Conservation (phyloP, 2,888 invertebrate genomes). For the Selenia dentaria region DNA sequence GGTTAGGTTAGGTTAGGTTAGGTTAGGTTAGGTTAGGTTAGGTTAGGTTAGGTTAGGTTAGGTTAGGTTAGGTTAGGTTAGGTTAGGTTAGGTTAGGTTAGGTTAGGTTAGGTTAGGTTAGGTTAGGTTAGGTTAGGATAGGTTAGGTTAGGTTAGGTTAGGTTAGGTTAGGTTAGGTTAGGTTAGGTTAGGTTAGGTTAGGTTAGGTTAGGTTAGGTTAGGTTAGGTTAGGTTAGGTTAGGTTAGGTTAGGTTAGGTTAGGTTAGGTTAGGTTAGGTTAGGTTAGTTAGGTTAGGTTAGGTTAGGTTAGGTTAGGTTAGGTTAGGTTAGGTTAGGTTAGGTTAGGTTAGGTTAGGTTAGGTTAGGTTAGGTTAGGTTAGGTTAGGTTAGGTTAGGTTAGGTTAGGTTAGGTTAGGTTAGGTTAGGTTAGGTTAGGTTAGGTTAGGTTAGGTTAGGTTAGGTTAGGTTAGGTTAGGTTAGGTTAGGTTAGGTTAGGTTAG, state of each 20-base stretch:
- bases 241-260: constrained; percentile 32
- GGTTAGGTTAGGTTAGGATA: constrained; percentile 14
- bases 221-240: constrained; percentile 14
- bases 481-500: constrained; percentile 28
- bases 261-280: constrained; percentile 25
- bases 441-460: no score
- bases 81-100: constrained; percentile 21
- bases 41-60: constrained; percentile 26
- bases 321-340: constrained; percentile 34
- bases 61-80: constrained; percentile 24
- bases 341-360: constrained; percentile 27
- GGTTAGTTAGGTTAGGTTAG: constrained; percentile 31
- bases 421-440: no score
- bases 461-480: constrained; percentile 26
- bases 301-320: constrained; percentile 35
- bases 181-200: constrained; percentile 22
- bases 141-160: constrained; percentile 15
- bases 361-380: constrained; percentile 28
- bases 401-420: no score
- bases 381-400: no score
- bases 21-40: constrained; percentile 23
- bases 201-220: constrained; percentile 8
- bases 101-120: constrained; percentile 18
- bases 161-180: constrained; percentile 14
- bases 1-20: constrained; percentile 25